Evolutionary conservation across 2,113 vertebrate genomes (phyloP), one percentile per base, ranked within the genome.

Genomic region (Scytalopus superciliaris): DNA sequence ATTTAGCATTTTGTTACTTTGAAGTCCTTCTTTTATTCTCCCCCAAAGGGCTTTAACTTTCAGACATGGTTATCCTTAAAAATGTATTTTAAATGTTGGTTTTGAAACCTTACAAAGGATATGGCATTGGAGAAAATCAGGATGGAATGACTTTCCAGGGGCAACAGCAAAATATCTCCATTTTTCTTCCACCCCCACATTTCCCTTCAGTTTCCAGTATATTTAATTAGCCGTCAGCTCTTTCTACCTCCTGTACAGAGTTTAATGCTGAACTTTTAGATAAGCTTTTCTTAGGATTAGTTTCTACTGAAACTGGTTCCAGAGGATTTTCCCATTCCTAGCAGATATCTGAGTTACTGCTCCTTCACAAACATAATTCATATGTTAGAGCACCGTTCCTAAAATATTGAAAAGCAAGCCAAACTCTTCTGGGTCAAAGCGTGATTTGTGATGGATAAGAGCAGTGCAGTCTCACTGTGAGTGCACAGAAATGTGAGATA

Each of bases 1-100:
- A 88, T 95, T 96, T 96, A 93, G 78, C 67, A 77, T 95, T 93
- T 96, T 95, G 77, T 64, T 95, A 30, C 96, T 97, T 97, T 96
- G 97, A 97, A 95, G 94, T 96, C 37, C 42, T 87, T 79, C 81
- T 95, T 95, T 95, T 91, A 94, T 95, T 96, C 66, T 89, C 25
- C 95, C 94, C 70, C 44, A 76, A 93, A 97, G 66, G 87, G 84
- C 92, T 97, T 97, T 93, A 87, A 95, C 44, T 94, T 95, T 93
- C 84, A 94, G 96, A 78, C 95, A 87, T 40, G 57, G 68, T 89
- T 94, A 92, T 88, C 85, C 93, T 94, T 95, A 94, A 94, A 94
- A 97, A 92, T 92, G 81, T 86, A 33, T 93, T 94, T 81, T 62
- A 69, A 92, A 53, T 96, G 87, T 96, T 96, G 63, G 50, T 92